A percentile compares a stretch with the other conserved stretches of the same genome.
Conservation (phyloP, 2,113 vertebrate genomes). For the Dipodomys ordii region DNA sequence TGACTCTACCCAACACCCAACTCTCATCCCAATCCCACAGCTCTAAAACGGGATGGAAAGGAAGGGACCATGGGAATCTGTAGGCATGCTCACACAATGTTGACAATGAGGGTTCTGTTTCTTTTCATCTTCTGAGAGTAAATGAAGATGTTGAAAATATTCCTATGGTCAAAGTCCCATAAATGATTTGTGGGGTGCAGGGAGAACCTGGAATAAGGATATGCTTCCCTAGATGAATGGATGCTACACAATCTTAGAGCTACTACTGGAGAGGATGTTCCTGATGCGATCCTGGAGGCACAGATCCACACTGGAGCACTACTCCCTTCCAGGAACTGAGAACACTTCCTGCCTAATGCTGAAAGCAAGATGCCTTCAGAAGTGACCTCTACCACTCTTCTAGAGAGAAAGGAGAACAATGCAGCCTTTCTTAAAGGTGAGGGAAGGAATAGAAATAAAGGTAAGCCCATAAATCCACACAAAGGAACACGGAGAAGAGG, state of each 20-base stretch:
- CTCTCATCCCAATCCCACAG: neutral
- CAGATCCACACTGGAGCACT: neutral
- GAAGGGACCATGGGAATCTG: rapidly evolving
- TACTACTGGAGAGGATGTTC: rapidly evolving
- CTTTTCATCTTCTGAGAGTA: neutral
- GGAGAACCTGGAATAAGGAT: neutral
- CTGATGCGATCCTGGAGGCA: neutral
- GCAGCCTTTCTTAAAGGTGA: neutral
- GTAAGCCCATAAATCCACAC: rapidly evolving
- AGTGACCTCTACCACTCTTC: neutral
- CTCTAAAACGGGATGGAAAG: neutral
- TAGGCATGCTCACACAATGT: too few relatives aligned
- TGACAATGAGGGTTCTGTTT: neutral
- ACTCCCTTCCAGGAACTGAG: neutral
- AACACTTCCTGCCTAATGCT: neutral
- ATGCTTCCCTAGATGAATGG: rapidly evolving
- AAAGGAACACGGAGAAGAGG: neutral
- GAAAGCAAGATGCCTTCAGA: neutral
- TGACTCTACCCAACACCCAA: neutral
- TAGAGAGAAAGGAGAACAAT: neutral
- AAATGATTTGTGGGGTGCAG: neutral
- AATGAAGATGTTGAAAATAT: neutral
- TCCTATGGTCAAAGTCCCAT: neutral
- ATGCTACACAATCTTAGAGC: neutral
- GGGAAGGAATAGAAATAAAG: neutral